Evolutionary conservation across 2,797 vertebrate species (phyloP), one percentile per base, ranked within the genome.

Genomic region (Brotogeris chrysoptera): DNA sequence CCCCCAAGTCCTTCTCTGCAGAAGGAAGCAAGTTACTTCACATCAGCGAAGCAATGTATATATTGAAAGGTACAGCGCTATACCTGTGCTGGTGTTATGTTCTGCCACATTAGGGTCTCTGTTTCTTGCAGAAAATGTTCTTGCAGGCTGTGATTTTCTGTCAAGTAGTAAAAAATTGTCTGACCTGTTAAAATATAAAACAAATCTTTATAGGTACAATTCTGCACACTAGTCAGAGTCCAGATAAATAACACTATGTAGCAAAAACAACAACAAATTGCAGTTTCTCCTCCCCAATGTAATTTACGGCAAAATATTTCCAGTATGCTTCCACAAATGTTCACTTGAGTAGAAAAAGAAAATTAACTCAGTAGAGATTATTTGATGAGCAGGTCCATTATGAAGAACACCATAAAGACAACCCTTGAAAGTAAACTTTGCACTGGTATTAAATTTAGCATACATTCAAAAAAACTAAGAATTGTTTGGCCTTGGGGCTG

Each of bases 21-120:
- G 53, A 55, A n/a, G 53, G 32, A 21, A 55, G 53, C 32, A 21
- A n/a, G 32, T 55, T 21, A n/a, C 53, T 55, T 55, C 32, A 55
- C 53, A 8, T 8, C 30, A 27, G 0, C 4, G 28, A 24, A 36
- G 16, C 43, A 28, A 39, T 61, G 30, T 3, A 16, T 1, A 2
- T 0, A 1, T 0, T 38, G 74, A 8, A 12, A 44, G 9, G 46
- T 20, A 6, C 4, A 34, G 80, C 3, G 15, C 10, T 57, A 70
- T 98, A 99, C 99, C 99, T 98, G 98, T 86, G 95, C 95, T 97
- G 86, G 93, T 80, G 82, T 52, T 97, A 46, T 94, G 97, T 69
- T 98, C 98, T 92, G 97, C 90, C 84, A 97, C 96, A 15, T 93
- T 49, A 30, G 97, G 80, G 13, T 92, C 95, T 80, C 97, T 98